phyloP scores from a whole-genome alignment of 2,888 invertebrate genomes.

The Megaustenia siamemsis region DNA sequence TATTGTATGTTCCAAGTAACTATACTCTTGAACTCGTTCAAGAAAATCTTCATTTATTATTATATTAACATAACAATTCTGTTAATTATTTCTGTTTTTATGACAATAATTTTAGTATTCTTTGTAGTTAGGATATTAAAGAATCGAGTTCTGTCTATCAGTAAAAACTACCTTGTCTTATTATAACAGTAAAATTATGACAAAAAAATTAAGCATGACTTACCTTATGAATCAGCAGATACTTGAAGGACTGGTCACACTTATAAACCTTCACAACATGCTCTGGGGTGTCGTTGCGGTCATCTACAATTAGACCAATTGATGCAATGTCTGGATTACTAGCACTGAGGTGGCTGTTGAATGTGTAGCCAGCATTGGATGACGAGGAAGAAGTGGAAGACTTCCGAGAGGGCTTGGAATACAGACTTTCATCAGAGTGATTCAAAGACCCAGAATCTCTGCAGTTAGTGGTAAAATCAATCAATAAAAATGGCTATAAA shows the following conservation, averaged over 20 bases:
- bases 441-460: conserved; percentile 72
- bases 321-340: conserved; percentile 78
- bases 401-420: conserved; percentile 63
- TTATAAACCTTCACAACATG: conserved; percentile 96
- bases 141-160: too few relatives aligned
- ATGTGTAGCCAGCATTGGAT: conserved; percentile 65
- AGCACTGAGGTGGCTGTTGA: conserved; percentile 74
- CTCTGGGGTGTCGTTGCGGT: conserved; percentile 85
- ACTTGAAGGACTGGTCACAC: conserved; percentile 97
- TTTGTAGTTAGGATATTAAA: too few relatives aligned
- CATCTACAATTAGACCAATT: conserved; percentile 64
- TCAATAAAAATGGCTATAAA: background rate
- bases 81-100: too few relatives aligned
- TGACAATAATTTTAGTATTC: too few relatives aligned
- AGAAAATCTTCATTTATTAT: too few relatives aligned
- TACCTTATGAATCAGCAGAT: conserved; percentile 95
- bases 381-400: conserved; percentile 71
- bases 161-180: too few relatives aligned
- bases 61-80: too few relatives aligned
- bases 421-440: conserved; percentile 75
- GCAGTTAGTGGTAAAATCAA: background rate
- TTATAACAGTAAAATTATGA: too few relatives aligned
- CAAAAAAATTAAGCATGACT: background rate
- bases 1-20: too few relatives aligned
- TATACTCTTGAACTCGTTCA: too few relatives aligned